These are phyloP conservation scores for Syngnathus acus DNA, from an alignment of 2,797 vertebrate species.

Conservation along the genomic window DNA sequence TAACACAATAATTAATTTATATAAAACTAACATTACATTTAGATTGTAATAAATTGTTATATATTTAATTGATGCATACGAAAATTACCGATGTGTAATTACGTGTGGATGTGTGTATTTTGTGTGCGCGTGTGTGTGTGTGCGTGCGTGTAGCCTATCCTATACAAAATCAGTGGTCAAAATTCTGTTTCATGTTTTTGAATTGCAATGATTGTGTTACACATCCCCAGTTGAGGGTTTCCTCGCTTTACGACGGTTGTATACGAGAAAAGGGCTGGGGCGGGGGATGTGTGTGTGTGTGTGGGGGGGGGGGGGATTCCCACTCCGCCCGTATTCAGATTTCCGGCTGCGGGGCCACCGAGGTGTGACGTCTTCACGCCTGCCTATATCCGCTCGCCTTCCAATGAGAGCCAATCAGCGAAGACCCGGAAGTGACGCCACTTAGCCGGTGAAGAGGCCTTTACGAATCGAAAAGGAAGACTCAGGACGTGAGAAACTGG, in stretches of 20 bases:
- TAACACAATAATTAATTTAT: no score
- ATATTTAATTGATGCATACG: no score
- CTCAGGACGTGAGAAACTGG: background rate
- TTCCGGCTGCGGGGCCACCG: background rate
- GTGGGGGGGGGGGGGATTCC: background rate
- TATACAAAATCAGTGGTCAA: no score
- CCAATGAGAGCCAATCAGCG: background rate
- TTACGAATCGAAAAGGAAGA: background rate
- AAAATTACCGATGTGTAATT: no score
- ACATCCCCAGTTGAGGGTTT: no score
- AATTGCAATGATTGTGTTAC: no score
- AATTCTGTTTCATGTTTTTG: no score
- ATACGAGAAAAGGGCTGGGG: background rate
- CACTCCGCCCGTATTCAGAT: background rate
- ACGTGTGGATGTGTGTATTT: no score
- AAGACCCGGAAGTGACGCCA: background rate
- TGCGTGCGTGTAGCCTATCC: no score
- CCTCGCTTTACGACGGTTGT: background rate
- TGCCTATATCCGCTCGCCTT: background rate
- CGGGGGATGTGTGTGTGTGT: background rate
- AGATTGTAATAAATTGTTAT: no score
- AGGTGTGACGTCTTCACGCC: background rate
- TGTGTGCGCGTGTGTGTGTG: no score
- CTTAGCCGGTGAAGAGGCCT: constrained; percentile 12
- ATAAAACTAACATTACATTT: no score